Evolutionary conservation across 1,140 invertebrate genomes (phyloP).

Genomic region (Penaeus vannamei): DNA sequence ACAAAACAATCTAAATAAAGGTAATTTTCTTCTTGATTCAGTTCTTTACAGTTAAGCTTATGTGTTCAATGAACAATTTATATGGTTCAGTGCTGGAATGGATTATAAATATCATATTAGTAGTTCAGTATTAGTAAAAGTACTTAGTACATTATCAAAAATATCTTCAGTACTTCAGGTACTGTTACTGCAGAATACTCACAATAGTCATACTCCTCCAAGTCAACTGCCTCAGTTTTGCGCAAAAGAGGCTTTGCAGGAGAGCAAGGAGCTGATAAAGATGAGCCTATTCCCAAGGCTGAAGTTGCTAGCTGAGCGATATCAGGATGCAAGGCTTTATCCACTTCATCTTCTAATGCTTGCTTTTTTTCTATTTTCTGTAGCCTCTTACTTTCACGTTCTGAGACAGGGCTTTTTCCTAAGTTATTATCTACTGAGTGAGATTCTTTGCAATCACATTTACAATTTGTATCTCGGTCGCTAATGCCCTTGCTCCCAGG

Average conservation of each 20-base stretch:
- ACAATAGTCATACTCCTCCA: constrained; percentile 62
- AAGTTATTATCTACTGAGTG: constrained; percentile 9
- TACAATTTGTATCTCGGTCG: constrained; percentile 28
- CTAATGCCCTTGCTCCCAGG: not conserved
- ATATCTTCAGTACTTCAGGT: too few relatives aligned
- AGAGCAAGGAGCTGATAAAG: constrained; percentile 53
- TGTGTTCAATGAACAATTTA: too few relatives aligned
- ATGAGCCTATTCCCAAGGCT: constrained; percentile 1
- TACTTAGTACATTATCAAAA: too few relatives aligned
- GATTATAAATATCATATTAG: too few relatives aligned
- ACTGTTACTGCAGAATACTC: constrained; percentile 22
- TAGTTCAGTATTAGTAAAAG: too few relatives aligned
- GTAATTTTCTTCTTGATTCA: too few relatives aligned
- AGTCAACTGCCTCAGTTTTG: constrained; percentile 57
- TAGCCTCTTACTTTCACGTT: not conserved
- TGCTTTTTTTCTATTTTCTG: not conserved
- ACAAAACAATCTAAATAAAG: too few relatives aligned
- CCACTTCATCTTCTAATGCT: constrained; percentile 14
- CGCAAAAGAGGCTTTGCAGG: constrained; percentile 54
- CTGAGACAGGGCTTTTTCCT: not conserved
- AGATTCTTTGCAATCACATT: constrained; percentile 38
- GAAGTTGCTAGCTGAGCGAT: not conserved
- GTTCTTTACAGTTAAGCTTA: too few relatives aligned
- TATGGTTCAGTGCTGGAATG: too few relatives aligned
- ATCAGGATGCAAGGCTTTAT: constrained; percentile 20